Evolutionary conservation across 2,888 invertebrate genomes (phyloP).

Genomic region (Sepioteuthis lessoniana): DNA sequence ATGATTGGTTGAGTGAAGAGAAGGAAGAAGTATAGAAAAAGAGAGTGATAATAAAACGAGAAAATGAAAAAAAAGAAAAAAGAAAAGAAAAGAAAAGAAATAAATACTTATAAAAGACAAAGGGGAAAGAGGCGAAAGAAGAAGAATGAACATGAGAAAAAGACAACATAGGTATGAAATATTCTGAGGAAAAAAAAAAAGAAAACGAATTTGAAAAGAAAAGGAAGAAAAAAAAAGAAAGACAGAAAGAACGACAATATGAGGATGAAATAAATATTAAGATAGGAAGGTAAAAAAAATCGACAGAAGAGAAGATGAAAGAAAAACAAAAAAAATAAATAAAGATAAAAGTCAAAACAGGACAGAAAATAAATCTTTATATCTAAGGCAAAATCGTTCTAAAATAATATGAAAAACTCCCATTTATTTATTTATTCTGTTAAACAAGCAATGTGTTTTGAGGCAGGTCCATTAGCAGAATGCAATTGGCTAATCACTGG

Average conservation of each 20-base stretch:
- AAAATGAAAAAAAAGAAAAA: too few species aligned
- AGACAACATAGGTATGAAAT: background rate
- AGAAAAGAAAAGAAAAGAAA: background rate
- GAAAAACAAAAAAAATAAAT: too few species aligned
- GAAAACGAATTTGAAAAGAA: too few species aligned
- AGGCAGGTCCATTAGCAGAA: conserved; percentile 4
- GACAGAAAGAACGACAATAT: background rate
- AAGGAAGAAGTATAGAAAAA: too few species aligned
- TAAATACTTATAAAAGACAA: background rate
- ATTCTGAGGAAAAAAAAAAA: too few species aligned
- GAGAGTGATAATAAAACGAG: too few species aligned
- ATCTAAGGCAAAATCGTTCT: background rate
- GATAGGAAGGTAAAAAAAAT: too few species aligned
- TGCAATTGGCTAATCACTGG: background rate
- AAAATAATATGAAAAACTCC: background rate
- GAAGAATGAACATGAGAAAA: background rate
- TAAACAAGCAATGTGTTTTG: conserved; percentile 12
- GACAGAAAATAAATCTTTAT: background rate
- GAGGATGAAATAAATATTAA: too few species aligned
- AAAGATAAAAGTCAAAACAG: too few species aligned
- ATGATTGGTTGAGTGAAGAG: too few species aligned
- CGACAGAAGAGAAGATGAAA: too few species aligned
- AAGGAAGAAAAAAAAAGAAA: background rate
- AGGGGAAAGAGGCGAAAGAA: background rate
- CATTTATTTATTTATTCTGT: background rate